Evolutionary conservation across 2,888 invertebrate species (phyloP).

Genomic region (Brenthis daphne): DNA sequence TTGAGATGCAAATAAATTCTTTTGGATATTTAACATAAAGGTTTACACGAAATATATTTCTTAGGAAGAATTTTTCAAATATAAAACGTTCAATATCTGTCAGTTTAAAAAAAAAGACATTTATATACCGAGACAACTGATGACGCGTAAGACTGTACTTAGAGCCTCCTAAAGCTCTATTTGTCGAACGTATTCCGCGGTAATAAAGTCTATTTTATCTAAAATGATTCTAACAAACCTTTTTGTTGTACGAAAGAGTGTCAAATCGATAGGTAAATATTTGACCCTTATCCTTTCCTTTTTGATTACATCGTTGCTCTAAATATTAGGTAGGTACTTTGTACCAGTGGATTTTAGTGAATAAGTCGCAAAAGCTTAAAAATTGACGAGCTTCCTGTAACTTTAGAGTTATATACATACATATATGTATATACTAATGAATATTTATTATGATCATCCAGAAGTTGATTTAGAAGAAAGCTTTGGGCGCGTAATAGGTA

Average conservation of each 20-base stretch:
- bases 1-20: slow-evolving; percentile 8
- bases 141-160: slow-evolving; percentile 22
- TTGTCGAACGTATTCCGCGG: slow-evolving; percentile 21
- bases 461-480: too few relatives aligned
- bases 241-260: slow-evolving; percentile 34
- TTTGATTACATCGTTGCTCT: slow-evolving; percentile 24
- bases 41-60: neutral
- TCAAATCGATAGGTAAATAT: slow-evolving; percentile 40
- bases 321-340: slow-evolving; percentile 3
- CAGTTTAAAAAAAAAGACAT: slow-evolving; percentile 20
- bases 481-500: too few relatives aligned
- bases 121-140: slow-evolving; percentile 29
- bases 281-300: slow-evolving; percentile 28
- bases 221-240: slow-evolving; percentile 7
- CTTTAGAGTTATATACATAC: too few relatives aligned
- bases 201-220: slow-evolving; percentile 16
- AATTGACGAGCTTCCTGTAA: too few relatives aligned
- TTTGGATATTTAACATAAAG: neutral
- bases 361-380: too few relatives aligned
- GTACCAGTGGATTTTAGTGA: neutral
- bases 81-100: neutral
- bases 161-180: neutral
- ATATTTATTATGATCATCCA: too few relatives aligned
- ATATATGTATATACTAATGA: too few relatives aligned
- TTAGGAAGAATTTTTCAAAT: slow-evolving; percentile 3